Evolutionary conservation across 1,140 invertebrate genomes (phyloP).

Genomic region (Micrasema minimum): DNA sequence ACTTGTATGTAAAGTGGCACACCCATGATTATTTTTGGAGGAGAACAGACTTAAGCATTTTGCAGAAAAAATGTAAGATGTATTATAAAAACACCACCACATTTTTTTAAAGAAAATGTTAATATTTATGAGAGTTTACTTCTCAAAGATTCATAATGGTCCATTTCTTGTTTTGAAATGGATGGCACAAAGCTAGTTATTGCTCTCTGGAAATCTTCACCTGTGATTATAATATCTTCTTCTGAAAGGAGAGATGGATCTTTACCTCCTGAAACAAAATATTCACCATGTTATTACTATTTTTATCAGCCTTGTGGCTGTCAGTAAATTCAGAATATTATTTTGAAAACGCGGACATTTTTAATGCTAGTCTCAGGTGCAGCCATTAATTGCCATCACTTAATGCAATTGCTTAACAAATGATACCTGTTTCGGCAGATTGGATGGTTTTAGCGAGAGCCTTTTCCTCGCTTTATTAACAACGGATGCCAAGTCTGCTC

Average conservation of each 20-base stretch:
- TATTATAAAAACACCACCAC: too few species aligned
- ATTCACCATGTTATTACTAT: neutral
- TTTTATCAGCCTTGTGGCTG: conserved; percentile 13
- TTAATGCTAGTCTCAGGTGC: too few species aligned
- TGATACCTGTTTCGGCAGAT: conserved; percentile 41
- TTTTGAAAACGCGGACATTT: too few species aligned
- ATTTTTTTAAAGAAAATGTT: too few species aligned
- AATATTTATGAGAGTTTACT: conserved; percentile 47
- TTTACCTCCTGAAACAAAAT: conserved; percentile 39
- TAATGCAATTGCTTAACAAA: too few species aligned
- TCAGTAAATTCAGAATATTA: too few species aligned
- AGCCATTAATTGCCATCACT: too few species aligned
- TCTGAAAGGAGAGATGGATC: conserved; percentile 34
- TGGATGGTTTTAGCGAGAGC: conserved; percentile 56
- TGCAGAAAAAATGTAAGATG: too few species aligned
- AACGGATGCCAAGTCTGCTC: conserved; percentile 62
- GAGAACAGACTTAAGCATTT: too few species aligned
- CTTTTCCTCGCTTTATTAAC: conserved; percentile 57
- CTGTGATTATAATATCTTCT: conserved; percentile 43
- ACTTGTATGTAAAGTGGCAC: too few species aligned
- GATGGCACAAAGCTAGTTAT: conserved; percentile 47
- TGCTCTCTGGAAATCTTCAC: conserved; percentile 44
- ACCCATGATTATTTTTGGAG: too few species aligned
- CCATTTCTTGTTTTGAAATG: conserved; percentile 49
- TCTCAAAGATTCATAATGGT: conserved; percentile 51